Percentiles rank a stretch among this genome's conserved stretches.
Evolutionary conservation across 1,140 invertebrate species (phyloP).

Genomic region (Patella vulgata): DNA sequence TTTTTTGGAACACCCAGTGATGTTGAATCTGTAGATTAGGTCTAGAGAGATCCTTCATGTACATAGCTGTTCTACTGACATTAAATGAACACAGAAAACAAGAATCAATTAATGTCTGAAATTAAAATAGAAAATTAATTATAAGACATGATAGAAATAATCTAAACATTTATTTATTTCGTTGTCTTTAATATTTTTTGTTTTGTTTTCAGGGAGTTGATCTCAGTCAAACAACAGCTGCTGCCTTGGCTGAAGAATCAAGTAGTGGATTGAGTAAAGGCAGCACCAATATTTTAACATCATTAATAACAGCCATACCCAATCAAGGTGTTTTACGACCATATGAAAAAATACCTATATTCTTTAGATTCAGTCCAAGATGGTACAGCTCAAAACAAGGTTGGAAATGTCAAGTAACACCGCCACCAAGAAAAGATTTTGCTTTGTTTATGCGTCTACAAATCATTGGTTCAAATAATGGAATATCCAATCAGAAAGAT

Average conservation of each 20-base stretch:
- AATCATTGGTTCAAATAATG: slow-evolving; percentile 59
- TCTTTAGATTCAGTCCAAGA: slow-evolving; percentile 66
- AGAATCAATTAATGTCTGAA: too few species aligned
- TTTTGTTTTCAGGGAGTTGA: slow-evolving; percentile 54
- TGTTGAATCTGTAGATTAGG: too few species aligned
- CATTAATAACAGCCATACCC: slow-evolving; percentile 63
- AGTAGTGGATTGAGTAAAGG: slow-evolving; percentile 38
- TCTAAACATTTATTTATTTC: too few species aligned
- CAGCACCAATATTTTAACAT: slow-evolving; percentile 59
- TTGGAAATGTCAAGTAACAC: slow-evolving; percentile 53
- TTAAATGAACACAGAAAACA: too few species aligned
- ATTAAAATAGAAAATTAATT: too few species aligned
- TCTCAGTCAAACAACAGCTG: slow-evolving; percentile 54
- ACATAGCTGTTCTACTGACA: too few species aligned
- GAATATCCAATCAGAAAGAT: slow-evolving; percentile 29
- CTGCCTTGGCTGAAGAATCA: slow-evolving; percentile 37
- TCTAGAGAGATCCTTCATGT: too few species aligned
- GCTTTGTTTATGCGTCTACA: slow-evolving; percentile 63
- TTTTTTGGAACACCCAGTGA: too few species aligned
- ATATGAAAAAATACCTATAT: slow-evolving; percentile 64
- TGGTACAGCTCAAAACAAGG: slow-evolving; percentile 61
- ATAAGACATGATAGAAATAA: too few species aligned
- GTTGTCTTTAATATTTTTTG: slow-evolving; percentile 1
- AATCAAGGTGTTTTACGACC: slow-evolving; percentile 63
- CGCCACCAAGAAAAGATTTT: slow-evolving; percentile 65